Percentiles rank a stretch among this genome's conserved stretches.
Evolutionary conservation across 2,888 invertebrate genomes (phyloP).

Genomic region (Apotomis capreana): DNA sequence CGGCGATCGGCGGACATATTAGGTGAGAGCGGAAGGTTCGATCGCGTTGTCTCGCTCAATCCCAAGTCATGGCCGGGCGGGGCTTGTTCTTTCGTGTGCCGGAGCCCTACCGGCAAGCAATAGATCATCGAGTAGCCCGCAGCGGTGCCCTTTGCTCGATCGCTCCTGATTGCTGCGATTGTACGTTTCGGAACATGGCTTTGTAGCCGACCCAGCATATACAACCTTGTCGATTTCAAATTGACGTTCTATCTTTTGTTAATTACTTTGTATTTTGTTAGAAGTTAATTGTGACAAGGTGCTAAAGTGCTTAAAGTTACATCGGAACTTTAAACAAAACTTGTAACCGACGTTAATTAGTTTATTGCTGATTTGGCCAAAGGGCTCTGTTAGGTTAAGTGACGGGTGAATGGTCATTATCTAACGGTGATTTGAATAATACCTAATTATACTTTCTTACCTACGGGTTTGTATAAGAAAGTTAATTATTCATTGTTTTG

Average conservation of each 20-base stretch:
- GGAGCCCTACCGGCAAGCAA: slow-evolving; percentile 22
- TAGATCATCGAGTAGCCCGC: slow-evolving; percentile 26
- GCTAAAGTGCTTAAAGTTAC: background rate
- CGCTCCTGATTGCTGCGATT: slow-evolving; percentile 31
- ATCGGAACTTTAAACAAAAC: background rate
- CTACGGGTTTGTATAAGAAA: background rate
- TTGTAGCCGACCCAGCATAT: background rate
- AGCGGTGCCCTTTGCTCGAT: slow-evolving; percentile 34
- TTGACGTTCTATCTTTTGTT: too few species aligned
- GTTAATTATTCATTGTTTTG: background rate
- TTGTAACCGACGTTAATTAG: slow-evolving; percentile 8
- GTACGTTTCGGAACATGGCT: slow-evolving; percentile 26
- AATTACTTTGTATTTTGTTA: too few species aligned
- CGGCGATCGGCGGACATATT: too few species aligned
- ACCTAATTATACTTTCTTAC: background rate
- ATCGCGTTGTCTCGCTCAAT: too few species aligned
- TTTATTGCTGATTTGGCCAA: slow-evolving; percentile 20
- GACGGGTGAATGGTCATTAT: slow-evolving; percentile 20
- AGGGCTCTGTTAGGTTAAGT: slow-evolving; percentile 18
- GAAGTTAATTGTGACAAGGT: too few species aligned
- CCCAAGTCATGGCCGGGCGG: background rate
- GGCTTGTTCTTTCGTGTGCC: background rate
- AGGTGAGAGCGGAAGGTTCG: too few species aligned
- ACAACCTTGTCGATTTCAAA: too few species aligned
- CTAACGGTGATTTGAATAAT: background rate